Evolutionary conservation across 2,797 vertebrate genomes (phyloP).

Genomic region (Pantherophis alleghaniensis): DNA sequence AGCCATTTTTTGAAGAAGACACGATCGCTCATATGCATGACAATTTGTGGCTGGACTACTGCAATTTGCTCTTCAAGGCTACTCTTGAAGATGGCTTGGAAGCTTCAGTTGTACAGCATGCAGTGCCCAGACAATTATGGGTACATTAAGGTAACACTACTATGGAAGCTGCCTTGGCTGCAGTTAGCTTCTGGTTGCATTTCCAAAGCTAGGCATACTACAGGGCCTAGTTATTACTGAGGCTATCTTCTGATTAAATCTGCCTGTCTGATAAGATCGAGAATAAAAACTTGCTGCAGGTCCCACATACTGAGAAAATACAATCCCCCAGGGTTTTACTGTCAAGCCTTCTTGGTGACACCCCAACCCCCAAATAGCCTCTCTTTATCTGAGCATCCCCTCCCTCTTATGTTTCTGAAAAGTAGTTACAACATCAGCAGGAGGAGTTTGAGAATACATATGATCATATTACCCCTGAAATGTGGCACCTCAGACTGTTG

Average conservation of each 20-base stretch:
- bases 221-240: not conserved
- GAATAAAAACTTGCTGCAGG: not conserved
- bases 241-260: not conserved
- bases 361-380: not conserved
- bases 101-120: not conserved
- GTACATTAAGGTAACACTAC: not conserved
- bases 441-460: not conserved
- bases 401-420: not conserved
- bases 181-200: not conserved
- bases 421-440: not conserved
- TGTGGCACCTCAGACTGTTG: not conserved
- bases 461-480: not conserved
- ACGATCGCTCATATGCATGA: not conserved
- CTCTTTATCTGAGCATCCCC: not conserved
- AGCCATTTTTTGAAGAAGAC: not conserved
- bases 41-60: not conserved
- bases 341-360: not conserved
- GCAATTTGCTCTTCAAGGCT: not conserved
- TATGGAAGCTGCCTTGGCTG: not conserved
- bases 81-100: not conserved
- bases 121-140: not conserved
- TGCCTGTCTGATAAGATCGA: not conserved
- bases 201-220: not conserved
- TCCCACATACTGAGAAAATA: not conserved
- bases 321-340: not conserved